Conservation (phyloP, 2,113 vertebrate species). For the Lamprologus lemairii region DNA sequence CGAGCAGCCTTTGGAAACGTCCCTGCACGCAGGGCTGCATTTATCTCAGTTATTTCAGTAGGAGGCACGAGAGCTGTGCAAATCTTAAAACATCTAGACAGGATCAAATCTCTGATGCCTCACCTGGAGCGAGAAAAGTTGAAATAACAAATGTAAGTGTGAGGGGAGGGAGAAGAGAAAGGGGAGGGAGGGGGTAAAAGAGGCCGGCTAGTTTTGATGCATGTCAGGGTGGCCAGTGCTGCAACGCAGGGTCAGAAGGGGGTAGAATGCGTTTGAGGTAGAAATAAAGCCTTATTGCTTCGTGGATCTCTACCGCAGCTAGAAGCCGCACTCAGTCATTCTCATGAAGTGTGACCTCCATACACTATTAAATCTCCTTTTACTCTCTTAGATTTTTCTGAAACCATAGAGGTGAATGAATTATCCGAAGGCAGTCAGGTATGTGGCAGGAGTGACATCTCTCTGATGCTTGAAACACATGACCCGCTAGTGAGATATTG, state of each 20-base stretch:
- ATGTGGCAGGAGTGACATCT: constrained; percentile 33
- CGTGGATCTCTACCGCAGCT: constrained; percentile 32
- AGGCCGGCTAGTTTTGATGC: constrained; percentile 34
- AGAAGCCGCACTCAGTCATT: constrained; percentile 52
- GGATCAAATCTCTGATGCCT: constrained; percentile 17
- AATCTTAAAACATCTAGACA: constrained; percentile 31
- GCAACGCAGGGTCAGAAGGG: constrained; percentile 40
- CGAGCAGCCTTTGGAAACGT: constrained; percentile 27
- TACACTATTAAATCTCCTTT: constrained; percentile 58
- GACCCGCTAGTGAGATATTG: constrained; percentile 48
- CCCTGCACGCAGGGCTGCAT: neutral
- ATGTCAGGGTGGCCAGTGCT: constrained; percentile 34
- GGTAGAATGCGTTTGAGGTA: constrained; percentile 48
- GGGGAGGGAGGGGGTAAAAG: neutral
- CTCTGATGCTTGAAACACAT: constrained; percentile 32
- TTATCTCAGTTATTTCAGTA: constrained; percentile 47
- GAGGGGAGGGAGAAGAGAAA: neutral
- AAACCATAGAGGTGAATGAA: constrained; percentile 50
- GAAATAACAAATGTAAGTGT: constrained; percentile 24
- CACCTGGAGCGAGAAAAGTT: constrained; percentile 29
- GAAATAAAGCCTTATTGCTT: constrained; percentile 64
- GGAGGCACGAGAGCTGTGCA: constrained; percentile 36
- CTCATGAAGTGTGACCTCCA: constrained; percentile 65
- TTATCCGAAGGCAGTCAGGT: constrained; percentile 47
- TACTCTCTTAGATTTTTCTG: constrained; percentile 39